Conservation (phyloP, 2,888 invertebrate species). For the Cryptophagus acutangulus region DNA sequence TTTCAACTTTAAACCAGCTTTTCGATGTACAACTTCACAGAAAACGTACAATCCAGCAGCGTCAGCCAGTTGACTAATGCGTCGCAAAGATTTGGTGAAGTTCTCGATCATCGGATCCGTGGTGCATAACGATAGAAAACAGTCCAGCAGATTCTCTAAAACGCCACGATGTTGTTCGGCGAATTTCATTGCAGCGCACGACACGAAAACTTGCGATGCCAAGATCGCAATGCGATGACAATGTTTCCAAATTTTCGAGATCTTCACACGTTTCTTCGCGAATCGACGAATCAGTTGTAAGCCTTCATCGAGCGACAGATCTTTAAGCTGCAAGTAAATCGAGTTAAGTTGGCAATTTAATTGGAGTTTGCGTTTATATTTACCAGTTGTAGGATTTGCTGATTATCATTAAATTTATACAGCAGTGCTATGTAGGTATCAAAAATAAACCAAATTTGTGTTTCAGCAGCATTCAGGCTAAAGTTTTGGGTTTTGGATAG, state of each 20-base stretch:
- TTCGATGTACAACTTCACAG: conserved; percentile 50
- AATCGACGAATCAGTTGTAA: conserved; percentile 53
- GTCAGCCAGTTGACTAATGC: conserved; percentile 52
- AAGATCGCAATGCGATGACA: conserved; percentile 54
- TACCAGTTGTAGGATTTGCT: conserved; percentile 53
- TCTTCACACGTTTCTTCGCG: conserved; percentile 48
- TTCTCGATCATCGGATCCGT: conserved; percentile 35
- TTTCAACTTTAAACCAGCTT: conserved; percentile 48
- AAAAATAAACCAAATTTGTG: conserved; percentile 55
- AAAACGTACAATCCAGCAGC: conserved; percentile 67
- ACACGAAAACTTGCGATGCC: conserved; percentile 54
- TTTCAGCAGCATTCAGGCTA: conserved; percentile 44
- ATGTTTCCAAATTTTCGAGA: conserved; percentile 54
- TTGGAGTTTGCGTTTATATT: conserved; percentile 12
- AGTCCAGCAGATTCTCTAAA: conserved; percentile 41
- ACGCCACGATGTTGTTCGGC: conserved; percentile 41
- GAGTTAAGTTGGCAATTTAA: conserved; percentile 13
- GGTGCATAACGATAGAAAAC: conserved; percentile 44
- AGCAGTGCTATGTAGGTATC: conserved; percentile 58
- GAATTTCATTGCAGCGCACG: conserved; percentile 53
- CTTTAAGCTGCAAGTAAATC: conserved; percentile 50
- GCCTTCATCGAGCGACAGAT: conserved; percentile 53
- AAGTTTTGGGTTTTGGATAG: conserved; percentile 39
- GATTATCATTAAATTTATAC: conserved; percentile 53
- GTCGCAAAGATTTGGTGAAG: conserved; percentile 40